phyloP scores from a whole-genome alignment of 2,113 vertebrate species.

The Neomonachus schauinslandi region DNA sequence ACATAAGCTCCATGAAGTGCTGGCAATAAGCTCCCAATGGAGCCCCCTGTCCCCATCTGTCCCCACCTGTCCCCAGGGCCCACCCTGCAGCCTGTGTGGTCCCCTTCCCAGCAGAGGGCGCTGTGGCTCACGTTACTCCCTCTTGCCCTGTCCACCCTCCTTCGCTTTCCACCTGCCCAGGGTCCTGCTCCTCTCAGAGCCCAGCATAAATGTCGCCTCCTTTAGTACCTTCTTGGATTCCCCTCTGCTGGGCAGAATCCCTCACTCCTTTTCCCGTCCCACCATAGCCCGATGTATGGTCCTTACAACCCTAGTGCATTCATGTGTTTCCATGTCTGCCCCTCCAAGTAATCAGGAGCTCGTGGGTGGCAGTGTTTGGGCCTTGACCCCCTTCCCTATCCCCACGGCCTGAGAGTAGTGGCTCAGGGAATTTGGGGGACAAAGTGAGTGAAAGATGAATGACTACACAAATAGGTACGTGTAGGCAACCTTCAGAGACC shows the following conservation, averaged over 20 bases:
- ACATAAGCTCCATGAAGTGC: rapidly evolving
- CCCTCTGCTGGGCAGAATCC: neutral
- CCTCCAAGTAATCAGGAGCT: neutral
- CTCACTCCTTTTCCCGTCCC: neutral
- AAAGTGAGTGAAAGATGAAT: neutral
- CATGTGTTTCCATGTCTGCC: neutral
- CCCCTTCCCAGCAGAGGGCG: neutral
- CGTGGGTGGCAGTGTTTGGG: neutral
- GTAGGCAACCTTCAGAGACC: neutral
- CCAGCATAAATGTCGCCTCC: neutral
- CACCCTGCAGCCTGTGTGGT: rapidly evolving
- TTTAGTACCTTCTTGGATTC: neutral
- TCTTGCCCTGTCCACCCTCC: too few species aligned
- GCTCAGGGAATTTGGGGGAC: neutral
- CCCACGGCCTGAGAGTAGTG: neutral
- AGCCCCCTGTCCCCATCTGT: neutral
- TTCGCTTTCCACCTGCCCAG: neutral
- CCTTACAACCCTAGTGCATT: neutral
- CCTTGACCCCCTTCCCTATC: neutral
- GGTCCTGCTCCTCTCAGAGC: neutral
- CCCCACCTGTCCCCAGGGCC: too few species aligned
- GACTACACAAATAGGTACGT: neutral
- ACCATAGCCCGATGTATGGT: rapidly evolving
- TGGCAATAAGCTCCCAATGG: rapidly evolving
- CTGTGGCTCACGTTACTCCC: neutral